phyloP scores from a whole-genome alignment of 2,113 vertebrate species.

The Mola mola region DNA sequence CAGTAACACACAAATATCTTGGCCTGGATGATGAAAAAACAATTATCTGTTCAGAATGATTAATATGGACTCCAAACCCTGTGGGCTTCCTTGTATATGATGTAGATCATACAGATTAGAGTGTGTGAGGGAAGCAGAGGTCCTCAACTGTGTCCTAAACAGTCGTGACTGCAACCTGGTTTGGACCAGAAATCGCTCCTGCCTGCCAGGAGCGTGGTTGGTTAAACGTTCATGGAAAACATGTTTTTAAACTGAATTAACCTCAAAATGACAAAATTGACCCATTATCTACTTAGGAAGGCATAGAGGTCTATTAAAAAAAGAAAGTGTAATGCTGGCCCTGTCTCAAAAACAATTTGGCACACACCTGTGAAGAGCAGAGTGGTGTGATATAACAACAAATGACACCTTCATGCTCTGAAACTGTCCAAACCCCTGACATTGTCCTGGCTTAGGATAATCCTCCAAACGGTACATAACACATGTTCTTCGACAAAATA shows the following conservation, averaged over 20 bases:
- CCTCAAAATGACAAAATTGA: constrained; percentile 71
- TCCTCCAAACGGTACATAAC: constrained; percentile 30
- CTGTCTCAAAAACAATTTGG: constrained; percentile 61
- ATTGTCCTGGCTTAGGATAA: constrained; percentile 48
- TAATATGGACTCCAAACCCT: constrained; percentile 66
- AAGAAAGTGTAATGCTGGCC: constrained; percentile 69
- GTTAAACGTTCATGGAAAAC: constrained; percentile 66
- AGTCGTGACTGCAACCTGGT: constrained; percentile 67
- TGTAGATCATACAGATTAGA: constrained; percentile 68
- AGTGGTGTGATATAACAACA: constrained; percentile 43
- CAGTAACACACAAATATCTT: constrained; percentile 65
- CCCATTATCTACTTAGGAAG: constrained; percentile 73
- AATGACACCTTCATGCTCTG: constrained; percentile 46
- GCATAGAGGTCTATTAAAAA: constrained; percentile 66
- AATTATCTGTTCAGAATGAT: constrained; percentile 78
- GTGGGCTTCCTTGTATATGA: constrained; percentile 53
- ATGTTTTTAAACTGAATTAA: constrained; percentile 72
- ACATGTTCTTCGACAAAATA: constrained; percentile 50
- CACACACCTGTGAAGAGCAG: constrained; percentile 69
- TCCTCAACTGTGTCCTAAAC: constrained; percentile 65
- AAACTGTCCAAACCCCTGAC: constrained; percentile 45
- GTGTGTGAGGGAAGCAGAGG: constrained; percentile 62
- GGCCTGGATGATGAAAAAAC: constrained; percentile 69
- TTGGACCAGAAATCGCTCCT: constrained; percentile 44
- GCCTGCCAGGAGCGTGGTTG: constrained; percentile 56